A percentile compares a stretch with the other conserved stretches of the same genome.
phyloP scores from a whole-genome alignment of 2,113 vertebrate genomes.

The Mobula hypostoma region DNA sequence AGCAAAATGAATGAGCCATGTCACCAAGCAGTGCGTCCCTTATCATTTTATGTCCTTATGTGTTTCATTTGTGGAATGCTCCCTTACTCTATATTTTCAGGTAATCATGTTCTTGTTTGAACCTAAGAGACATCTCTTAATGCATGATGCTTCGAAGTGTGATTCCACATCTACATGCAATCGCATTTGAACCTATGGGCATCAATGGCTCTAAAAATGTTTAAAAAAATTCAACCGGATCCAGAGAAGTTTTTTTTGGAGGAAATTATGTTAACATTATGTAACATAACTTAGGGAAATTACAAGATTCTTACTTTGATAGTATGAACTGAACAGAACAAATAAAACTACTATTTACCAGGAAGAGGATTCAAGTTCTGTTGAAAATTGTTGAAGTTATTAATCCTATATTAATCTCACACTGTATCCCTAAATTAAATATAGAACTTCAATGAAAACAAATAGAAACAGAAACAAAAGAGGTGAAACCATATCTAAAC shows the following conservation, averaged over 20 bases:
- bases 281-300: not conserved
- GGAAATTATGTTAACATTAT: not conserved
- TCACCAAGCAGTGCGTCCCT: not conserved
- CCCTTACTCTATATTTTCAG: not conserved
- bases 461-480: conserved; percentile 6
- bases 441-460: not conserved
- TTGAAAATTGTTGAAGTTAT: not conserved
- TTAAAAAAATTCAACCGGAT: no score
- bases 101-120: not conserved
- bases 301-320: not conserved
- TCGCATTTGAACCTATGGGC: not conserved
- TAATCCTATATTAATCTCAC: not conserved
- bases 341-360: not conserved
- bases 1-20: not conserved
- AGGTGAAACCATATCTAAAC: not conserved
- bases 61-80: not conserved
- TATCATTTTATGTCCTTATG: not conserved
- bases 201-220: not conserved
- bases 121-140: not conserved
- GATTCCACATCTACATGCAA: not conserved
- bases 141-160: not conserved
- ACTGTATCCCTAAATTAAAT: no score
- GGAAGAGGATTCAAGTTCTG: not conserved
- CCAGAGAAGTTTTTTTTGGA: not conserved
- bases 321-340: not conserved